Percentiles rank a stretch among this genome's conserved stretches.
These are phyloP conservation scores for Lates calcarifer DNA, from an alignment of 2,113 vertebrate genomes.

Conservation along the genomic window DNA sequence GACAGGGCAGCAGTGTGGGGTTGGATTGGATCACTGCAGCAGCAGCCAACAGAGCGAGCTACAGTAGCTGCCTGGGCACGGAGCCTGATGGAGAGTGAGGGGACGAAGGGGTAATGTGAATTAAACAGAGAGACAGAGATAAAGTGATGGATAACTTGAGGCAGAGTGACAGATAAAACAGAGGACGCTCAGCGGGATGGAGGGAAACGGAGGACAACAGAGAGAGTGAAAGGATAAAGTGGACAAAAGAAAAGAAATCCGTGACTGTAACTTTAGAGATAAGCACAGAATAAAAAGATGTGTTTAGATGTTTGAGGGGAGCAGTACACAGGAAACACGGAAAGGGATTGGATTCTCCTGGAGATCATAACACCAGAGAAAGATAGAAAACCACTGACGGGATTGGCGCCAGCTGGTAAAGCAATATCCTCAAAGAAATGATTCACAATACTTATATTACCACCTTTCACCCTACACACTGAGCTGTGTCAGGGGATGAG, in stretches of 20 bases:
- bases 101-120: conserved; percentile 8
- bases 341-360: background rate
- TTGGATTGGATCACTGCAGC: conserved; percentile 9
- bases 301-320: background rate
- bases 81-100: conserved; percentile 29
- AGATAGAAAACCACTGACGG: background rate
- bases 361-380: conserved; percentile 12
- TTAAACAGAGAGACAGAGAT: conserved; percentile 30
- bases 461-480: background rate
- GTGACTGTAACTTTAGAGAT: background rate
- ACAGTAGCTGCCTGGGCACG: conserved; percentile 22
- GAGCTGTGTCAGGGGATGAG: background rate
- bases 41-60: background rate
- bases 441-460: conserved; percentile 24
- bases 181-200: background rate
- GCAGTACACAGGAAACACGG: conserved; percentile 2
- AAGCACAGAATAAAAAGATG: background rate
- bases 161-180: conserved; percentile 30
- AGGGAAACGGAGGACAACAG: conserved; percentile 17
- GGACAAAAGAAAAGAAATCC: background rate
- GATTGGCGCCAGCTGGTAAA: conserved; percentile 30
- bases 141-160: conserved; percentile 39
- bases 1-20: conserved; percentile 9
- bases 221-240: background rate
- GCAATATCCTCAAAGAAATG: conserved; percentile 43